A percentile compares a stretch with the other conserved stretches of the same genome.
phyloP scores from a whole-genome alignment of 2,888 invertebrate genomes.

The Chirona hameri region DNA sequence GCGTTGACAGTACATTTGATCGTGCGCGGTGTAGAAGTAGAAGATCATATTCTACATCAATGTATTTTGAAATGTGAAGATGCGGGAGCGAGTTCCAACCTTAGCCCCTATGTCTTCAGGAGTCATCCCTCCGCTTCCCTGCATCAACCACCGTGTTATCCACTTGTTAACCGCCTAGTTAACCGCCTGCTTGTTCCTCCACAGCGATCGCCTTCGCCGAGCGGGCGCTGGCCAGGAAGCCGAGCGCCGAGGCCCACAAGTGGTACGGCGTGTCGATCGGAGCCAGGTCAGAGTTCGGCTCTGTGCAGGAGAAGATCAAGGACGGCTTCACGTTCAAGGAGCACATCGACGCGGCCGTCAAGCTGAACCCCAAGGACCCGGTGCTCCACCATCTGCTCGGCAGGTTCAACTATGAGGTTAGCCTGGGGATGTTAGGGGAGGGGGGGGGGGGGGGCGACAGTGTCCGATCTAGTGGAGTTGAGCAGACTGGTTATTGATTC shows the following conservation, averaged over 20 bases:
- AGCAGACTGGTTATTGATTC: no score
- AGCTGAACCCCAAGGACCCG: constrained; percentile 58
- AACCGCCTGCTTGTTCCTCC: constrained; percentile 40
- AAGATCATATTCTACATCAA: neutral
- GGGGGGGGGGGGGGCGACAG: no score
- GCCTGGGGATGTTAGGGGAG: neutral
- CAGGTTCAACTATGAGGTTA: constrained; percentile 46
- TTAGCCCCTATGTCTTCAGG: no score
- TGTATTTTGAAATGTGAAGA: neutral
- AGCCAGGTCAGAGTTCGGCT: constrained; percentile 57
- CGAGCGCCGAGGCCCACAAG: constrained; percentile 62
- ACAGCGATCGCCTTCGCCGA: constrained; percentile 57
- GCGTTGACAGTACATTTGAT: no score
- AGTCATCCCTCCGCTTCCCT: no score
- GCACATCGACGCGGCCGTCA: constrained; percentile 63
- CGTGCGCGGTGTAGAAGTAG: neutral
- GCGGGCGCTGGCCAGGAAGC: constrained; percentile 53
- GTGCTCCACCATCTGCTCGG: constrained; percentile 65
- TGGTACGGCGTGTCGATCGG: constrained; percentile 68
- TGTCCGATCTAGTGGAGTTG: no score
- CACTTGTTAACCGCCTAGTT: neutral
- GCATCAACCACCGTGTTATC: no score
- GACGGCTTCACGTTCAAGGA: constrained; percentile 63
- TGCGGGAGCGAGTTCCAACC: no score
- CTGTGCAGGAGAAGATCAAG: constrained; percentile 60